phyloP scores from a whole-genome alignment of 2,113 vertebrate species.

The Mormoops blainvillei region DNA sequence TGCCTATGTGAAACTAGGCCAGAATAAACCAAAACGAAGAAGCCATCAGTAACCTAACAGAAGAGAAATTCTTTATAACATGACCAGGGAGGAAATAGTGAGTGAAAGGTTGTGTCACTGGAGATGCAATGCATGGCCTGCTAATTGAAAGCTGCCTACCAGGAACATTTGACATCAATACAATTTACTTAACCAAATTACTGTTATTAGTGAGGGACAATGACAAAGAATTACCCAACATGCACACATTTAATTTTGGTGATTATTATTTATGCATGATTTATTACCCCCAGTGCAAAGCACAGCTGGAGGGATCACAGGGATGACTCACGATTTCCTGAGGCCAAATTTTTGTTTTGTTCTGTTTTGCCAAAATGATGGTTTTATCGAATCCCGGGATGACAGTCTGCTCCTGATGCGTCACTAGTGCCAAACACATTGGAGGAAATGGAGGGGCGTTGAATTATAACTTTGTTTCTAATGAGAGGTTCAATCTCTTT shows the following conservation, averaged over 20 bases:
- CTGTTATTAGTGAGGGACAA: slow-evolving; percentile 59
- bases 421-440: neutral
- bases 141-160: slow-evolving; percentile 50
- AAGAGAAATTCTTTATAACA: neutral
- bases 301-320: slow-evolving; percentile 68
- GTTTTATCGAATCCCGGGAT: slow-evolving; percentile 53
- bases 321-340: slow-evolving; percentile 55
- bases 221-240: slow-evolving; percentile 56
- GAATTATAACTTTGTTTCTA: slow-evolving; percentile 74
- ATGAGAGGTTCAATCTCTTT: slow-evolving; percentile 62
- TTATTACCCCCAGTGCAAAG: slow-evolving; percentile 60
- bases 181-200: slow-evolving; percentile 68
- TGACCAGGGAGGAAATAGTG: slow-evolving; percentile 19
- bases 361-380: slow-evolving; percentile 70
- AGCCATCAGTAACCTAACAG: neutral
- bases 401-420: slow-evolving; percentile 41
- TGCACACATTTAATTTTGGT: slow-evolving; percentile 66
- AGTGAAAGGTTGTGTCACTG: neutral
- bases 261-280: slow-evolving; percentile 72
- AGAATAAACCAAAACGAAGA: neutral
- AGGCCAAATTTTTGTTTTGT: slow-evolving; percentile 54
- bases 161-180: slow-evolving; percentile 53
- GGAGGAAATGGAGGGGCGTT: slow-evolving; percentile 57
- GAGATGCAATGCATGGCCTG: slow-evolving; percentile 35
- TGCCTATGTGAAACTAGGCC: neutral